Percentiles rank a stretch among this genome's conserved stretches.
Evolutionary conservation across 2,888 invertebrate genomes (phyloP).

Genomic region (Anarsia innoxiella): DNA sequence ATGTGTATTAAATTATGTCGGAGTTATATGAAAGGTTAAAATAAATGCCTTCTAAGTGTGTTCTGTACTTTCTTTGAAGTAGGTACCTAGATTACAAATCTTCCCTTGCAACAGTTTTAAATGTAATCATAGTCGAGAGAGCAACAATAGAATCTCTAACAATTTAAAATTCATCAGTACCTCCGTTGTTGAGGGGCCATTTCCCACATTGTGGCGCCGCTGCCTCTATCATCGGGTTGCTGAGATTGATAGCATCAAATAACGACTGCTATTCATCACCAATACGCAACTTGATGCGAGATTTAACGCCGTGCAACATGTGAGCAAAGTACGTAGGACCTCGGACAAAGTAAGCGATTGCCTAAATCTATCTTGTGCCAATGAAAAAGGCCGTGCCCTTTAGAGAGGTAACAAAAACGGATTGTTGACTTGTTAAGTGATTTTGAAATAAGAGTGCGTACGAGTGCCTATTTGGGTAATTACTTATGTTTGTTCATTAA

Average conservation of each 20-base stretch:
- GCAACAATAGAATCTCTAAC: conserved; percentile 21
- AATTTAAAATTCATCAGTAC: conserved; percentile 34
- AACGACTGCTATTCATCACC: conserved; percentile 32
- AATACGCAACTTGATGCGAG: conserved; percentile 19
- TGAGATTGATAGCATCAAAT: conserved; percentile 39
- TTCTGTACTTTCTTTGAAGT: no score
- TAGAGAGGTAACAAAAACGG: neutral
- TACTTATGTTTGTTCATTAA: no score
- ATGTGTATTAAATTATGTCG: no score
- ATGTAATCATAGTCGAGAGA: conserved; percentile 2
- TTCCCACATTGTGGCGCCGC: conserved; percentile 29
- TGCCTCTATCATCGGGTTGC: conserved; percentile 27
- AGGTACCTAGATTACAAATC: no score
- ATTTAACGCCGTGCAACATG: conserved; percentile 14
- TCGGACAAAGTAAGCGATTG: neutral
- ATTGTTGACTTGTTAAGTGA: no score
- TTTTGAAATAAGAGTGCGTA: no score
- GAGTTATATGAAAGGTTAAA: no score
- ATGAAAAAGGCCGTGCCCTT: neutral
- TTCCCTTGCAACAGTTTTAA: no score
- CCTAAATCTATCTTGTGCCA: neutral
- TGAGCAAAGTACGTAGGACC: neutral
- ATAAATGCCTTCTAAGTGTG: no score
- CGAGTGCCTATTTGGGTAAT: no score
- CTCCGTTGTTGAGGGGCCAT: conserved; percentile 30